These are phyloP conservation scores for Rhagophthalmus giganteus DNA, from an alignment of 2,888 invertebrate genomes.

Conservation along the genomic window DNA sequence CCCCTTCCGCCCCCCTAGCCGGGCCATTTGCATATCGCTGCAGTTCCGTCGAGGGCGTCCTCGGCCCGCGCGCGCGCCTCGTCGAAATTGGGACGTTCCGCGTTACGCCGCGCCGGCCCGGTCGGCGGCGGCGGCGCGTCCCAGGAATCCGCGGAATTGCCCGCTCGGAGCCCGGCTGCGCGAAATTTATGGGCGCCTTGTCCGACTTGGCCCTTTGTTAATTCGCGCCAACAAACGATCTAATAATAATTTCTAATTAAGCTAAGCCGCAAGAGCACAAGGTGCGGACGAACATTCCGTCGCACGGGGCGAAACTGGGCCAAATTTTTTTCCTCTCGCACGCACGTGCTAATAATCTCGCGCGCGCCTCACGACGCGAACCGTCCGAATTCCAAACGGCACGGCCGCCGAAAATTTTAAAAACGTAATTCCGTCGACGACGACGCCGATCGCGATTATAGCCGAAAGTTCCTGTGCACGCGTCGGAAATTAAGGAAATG, in stretches of 20 bases:
- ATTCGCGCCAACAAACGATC: neutral
- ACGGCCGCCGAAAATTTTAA: neutral
- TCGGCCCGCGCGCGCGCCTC: neutral
- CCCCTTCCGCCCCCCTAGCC: no score
- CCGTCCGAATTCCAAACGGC: no score
- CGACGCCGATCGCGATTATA: no score
- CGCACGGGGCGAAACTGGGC: no score
- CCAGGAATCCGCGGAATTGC: neutral
- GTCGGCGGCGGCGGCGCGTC: slow-evolving; percentile 1
- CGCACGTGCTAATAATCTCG: no score
- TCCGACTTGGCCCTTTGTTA: neutral
- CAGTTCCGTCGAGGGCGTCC: slow-evolving; percentile 7
- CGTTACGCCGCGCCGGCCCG: no score
- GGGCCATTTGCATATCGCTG: slow-evolving; percentile 18
- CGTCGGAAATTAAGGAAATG: slow-evolving; percentile 24
- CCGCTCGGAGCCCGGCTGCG: neutral
- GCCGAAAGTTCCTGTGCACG: slow-evolving; percentile 7
- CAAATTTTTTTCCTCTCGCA: no score
- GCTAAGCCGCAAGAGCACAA: no score
- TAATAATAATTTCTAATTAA: neutral
- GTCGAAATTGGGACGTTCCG: no score
- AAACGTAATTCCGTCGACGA: neutral
- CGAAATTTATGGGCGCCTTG: neutral
- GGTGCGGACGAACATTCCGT: no score
- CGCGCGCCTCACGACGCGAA: no score